phyloP scores from a whole-genome alignment of 2,888 invertebrate genomes.

The Salticus scenicus region DNA sequence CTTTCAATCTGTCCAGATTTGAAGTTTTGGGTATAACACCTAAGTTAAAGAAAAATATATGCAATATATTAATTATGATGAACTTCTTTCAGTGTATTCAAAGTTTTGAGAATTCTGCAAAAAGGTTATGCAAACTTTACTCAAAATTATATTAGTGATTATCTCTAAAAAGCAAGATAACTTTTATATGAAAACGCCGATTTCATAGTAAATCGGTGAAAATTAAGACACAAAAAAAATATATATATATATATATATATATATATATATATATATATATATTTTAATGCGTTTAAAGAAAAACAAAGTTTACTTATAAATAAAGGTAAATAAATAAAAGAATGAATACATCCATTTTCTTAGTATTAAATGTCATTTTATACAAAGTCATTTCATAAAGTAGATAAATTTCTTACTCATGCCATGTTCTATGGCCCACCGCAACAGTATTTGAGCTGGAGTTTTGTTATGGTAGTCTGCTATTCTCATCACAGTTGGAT shows the following conservation, averaged over 20 bases:
- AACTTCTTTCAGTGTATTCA: too few relatives aligned
- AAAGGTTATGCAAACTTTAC: too few relatives aligned
- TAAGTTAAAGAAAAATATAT: constrained; percentile 70
- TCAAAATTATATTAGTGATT: too few relatives aligned
- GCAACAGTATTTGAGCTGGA: constrained; percentile 82
- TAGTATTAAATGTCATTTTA: too few relatives aligned
- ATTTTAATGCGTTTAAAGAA: too few relatives aligned
- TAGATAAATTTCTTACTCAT: constrained; percentile 79
- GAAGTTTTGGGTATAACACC: constrained; percentile 76
- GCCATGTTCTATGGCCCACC: constrained; percentile 85
- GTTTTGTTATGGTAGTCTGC: constrained; percentile 80
- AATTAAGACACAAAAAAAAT: too few relatives aligned
- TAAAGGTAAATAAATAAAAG: background rate
- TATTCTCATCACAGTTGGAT: constrained; percentile 80
- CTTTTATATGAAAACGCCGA: too few relatives aligned
- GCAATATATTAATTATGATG: background rate
- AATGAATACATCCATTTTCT: too few relatives aligned
- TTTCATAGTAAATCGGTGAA: background rate
- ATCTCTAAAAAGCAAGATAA: too few relatives aligned
- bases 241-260: background rate
- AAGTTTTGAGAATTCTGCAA: too few relatives aligned
- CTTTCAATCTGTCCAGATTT: constrained; percentile 74
- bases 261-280: too few relatives aligned
- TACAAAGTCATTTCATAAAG: background rate
- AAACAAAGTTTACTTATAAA: too few relatives aligned